phyloP scores from a whole-genome alignment of 2,888 invertebrate genomes.

The Polymixis lichenea region DNA sequence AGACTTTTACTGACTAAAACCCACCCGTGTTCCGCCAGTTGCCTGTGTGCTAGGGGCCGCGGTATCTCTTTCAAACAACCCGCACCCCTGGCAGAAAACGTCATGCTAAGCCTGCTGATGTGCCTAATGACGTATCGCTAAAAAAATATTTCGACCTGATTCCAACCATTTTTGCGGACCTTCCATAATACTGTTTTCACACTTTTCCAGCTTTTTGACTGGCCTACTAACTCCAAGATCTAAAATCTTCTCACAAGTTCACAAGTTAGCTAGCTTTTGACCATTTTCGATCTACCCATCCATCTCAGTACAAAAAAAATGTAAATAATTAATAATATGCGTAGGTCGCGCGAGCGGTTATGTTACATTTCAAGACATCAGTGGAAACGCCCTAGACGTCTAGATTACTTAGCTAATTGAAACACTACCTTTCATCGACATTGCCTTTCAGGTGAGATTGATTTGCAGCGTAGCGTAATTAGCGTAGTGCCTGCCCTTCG shows the following conservation, averaged over 20 bases:
- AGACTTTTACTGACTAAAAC: too few relatives aligned
- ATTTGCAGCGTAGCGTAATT: conserved; percentile 22
- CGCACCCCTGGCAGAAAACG: too few relatives aligned
- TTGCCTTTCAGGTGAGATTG: conserved; percentile 28
- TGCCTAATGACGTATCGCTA: background rate
- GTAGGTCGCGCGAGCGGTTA: too few relatives aligned
- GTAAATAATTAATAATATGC: too few relatives aligned
- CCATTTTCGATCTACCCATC: background rate
- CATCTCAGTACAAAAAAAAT: too few relatives aligned
- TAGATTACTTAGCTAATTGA: conserved; percentile 26
- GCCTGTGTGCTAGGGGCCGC: too few relatives aligned
- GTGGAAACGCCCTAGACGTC: background rate
- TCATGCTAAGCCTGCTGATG: too few relatives aligned
- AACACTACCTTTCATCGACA: conserved; percentile 16
- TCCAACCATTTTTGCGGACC: background rate
- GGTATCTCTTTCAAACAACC: too few relatives aligned
- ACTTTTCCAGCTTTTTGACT: background rate
- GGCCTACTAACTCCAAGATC: too few relatives aligned
- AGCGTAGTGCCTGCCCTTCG: conserved; percentile 1
- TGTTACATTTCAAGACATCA: background rate
- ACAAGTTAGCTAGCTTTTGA: background rate
- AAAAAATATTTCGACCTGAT: too few relatives aligned
- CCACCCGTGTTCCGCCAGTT: too few relatives aligned
- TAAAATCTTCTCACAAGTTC: background rate
- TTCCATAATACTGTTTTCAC: background rate